Conservation (phyloP, 2,113 vertebrate species). For the Galemys pyrenaicus region DNA sequence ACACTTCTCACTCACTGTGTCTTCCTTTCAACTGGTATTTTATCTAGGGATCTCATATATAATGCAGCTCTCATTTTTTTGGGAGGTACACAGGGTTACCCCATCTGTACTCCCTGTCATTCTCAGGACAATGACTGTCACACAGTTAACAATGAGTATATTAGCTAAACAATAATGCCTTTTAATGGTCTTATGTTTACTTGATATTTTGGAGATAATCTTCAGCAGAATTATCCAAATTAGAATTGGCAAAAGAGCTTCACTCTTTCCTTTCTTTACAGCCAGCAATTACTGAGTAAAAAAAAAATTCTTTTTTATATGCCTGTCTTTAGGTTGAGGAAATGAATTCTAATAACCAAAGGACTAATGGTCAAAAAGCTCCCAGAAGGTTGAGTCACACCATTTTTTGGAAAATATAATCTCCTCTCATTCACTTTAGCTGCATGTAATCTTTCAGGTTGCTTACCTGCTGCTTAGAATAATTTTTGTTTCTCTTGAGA, state of each 20-base stretch:
- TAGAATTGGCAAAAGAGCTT: neutral
- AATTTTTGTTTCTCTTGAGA: neutral
- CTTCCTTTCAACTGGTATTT: neutral
- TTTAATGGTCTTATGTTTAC: neutral
- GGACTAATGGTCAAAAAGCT: neutral
- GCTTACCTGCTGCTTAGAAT: neutral
- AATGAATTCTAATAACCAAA: constrained; percentile 9
- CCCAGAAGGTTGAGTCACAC: neutral
- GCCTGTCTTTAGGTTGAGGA: neutral
- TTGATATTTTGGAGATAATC: neutral
- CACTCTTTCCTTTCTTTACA: neutral
- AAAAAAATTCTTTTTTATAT: neutral
- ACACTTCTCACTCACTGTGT: neutral
- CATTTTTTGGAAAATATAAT: constrained; percentile 13
- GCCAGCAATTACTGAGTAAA: neutral
- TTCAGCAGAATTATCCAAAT: neutral
- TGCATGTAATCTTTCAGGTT: neutral
- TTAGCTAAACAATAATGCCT: neutral
- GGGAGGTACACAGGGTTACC: neutral
- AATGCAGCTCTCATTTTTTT: neutral
- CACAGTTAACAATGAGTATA: neutral
- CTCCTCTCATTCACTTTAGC: neutral
- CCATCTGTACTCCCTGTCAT: neutral
- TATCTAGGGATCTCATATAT: neutral
- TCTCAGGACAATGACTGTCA: neutral